These are phyloP conservation scores for Lagothrix lagotricha DNA, from an alignment of 2,797 vertebrate genomes.

Conservation along the genomic window DNA sequence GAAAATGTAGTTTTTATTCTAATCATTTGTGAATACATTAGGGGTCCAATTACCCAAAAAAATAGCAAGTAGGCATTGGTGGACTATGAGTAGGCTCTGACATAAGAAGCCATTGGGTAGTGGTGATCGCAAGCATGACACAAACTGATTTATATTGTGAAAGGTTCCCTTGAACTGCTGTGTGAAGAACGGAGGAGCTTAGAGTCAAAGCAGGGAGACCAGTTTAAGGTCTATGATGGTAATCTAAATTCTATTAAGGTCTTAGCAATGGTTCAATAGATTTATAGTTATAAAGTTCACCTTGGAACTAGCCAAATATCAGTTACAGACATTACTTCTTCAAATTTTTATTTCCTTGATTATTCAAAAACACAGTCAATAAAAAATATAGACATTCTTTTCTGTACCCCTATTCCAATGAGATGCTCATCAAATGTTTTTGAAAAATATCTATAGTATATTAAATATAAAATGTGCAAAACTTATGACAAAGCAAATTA, in stretches of 20 bases:
- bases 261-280: not conserved
- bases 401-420: not conserved
- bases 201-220: not conserved
- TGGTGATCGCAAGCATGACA: not conserved
- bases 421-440: not conserved
- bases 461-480: not conserved
- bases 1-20: not conserved
- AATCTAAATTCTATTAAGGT: not conserved
- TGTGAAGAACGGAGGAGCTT: not conserved
- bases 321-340: not conserved
- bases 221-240: not conserved
- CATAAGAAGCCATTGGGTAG: not conserved
- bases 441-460: not conserved
- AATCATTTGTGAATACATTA: not conserved
- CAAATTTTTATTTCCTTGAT: not conserved
- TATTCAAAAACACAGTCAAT: not conserved
- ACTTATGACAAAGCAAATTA: not conserved
- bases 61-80: not conserved
- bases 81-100: not conserved
- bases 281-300: not conserved
- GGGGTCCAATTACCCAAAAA: not conserved
- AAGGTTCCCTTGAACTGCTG: not conserved
- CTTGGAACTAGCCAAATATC: not conserved
- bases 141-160: not conserved
- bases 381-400: not conserved